Evolutionary conservation across 2,888 invertebrate genomes (phyloP).

Genomic region (Eucera pruinosa): DNA sequence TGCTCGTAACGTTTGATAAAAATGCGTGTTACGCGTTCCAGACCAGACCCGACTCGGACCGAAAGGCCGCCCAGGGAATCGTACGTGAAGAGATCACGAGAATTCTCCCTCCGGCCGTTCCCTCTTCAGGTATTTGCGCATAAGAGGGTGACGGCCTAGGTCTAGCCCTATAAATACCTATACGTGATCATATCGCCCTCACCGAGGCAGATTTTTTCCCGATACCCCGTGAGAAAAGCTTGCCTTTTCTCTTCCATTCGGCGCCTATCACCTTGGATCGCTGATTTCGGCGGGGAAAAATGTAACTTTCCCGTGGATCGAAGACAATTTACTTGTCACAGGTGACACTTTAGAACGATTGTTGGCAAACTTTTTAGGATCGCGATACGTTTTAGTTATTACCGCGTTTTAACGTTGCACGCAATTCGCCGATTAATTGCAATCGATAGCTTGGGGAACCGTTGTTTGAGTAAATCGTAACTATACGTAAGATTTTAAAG

Average conservation of each 20-base stretch:
- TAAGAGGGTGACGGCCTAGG: constrained; percentile 71
- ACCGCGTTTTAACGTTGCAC: too few relatives aligned
- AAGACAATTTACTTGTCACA: too few relatives aligned
- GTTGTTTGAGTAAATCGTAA: too few relatives aligned
- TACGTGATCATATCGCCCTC: constrained; percentile 60
- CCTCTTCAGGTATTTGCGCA: constrained; percentile 70
- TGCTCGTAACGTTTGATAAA: constrained; percentile 84
- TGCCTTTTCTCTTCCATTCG: too few relatives aligned
- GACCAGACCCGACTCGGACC: constrained; percentile 76
- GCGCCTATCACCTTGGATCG: neutral
- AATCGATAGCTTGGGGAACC: too few relatives aligned
- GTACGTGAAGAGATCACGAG: constrained; percentile 83
- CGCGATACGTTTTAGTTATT: too few relatives aligned
- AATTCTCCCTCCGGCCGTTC: constrained; percentile 80
- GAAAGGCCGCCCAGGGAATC: constrained; percentile 83
- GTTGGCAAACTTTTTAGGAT: too few relatives aligned
- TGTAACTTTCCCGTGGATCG: too few relatives aligned
- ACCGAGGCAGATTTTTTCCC: constrained; percentile 66
- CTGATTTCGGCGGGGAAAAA: too few relatives aligned
- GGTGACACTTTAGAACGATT: too few relatives aligned
- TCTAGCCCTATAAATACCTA: constrained; percentile 69
- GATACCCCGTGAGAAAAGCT: constrained; percentile 3
- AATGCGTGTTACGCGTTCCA: constrained; percentile 84
- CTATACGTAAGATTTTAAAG: too few relatives aligned
- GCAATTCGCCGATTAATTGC: too few relatives aligned